Evolutionary conservation across 2,113 vertebrate genomes (phyloP), one percentile per base, ranked within the genome.

Genomic region (Caranx ignobilis): DNA sequence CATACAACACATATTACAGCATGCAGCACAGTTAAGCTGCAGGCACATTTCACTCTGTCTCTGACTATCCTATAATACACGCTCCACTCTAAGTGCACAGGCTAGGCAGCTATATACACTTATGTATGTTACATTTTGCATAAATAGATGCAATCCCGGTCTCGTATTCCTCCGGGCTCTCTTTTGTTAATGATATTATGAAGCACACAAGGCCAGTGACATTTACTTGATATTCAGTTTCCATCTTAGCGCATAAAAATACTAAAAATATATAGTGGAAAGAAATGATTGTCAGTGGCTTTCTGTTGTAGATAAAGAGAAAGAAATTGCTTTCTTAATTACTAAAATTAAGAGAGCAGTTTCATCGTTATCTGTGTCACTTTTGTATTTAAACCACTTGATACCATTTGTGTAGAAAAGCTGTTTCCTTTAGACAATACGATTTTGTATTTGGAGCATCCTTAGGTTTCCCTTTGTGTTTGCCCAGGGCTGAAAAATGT

Each of bases 181-280:
- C 65, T 89, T 71, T 87, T 74, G 80, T 89, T 89, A 90, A 91
- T 87, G 86, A 68, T 81, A 89, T 91, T 87, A 93, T 84, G 84
- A 89, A 83, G 81, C 82, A 68, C 84, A 85, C 74, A 80, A 89
- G 68, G 87, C 79, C 85, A 84, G 75, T 92, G 89, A 91, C 93
- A 93, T 92, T 92, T 89, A 88, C 79, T 90, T 91, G 81, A 88
- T 90, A 91, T 87, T 90, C 88, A 79, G 84, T 75, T 78, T 85
- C 83, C 78, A 88, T 91, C 83, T 71, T 54, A 43, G 81, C 71
- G 72, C 64, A 75, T 31, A 72, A 62, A 37, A 82, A 69, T 43
- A 39, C 71, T 81, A 85, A 81, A 79, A 86, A 88, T 84, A 86
- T 26, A 63, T 26, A 10, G 48, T 57, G 65, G 21, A 73, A 72